Conservation (phyloP, 2,888 invertebrate species). For the Rapana venosa region DNA sequence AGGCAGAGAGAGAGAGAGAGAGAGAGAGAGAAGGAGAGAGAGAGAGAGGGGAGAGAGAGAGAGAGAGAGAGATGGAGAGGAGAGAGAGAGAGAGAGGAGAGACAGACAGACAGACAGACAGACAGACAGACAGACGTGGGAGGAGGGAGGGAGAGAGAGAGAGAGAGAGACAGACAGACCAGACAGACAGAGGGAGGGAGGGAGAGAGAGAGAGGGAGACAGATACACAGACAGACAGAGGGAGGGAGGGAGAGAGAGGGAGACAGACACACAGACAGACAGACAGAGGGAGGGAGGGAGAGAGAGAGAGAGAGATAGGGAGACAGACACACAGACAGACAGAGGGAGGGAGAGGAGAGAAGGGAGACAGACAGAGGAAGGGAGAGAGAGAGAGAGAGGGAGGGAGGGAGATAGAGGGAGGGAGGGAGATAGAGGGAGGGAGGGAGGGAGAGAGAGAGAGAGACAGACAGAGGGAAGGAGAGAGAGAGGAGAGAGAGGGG, state of each 20-base stretch:
- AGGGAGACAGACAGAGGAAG: neutral
- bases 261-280: neutral
- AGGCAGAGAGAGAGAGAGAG: too few species aligned
- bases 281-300: neutral
- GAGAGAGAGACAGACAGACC: neutral
- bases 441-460: neutral
- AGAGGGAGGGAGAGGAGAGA: too few species aligned
- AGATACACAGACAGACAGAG: conserved; percentile 25
- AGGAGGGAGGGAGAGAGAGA: too few species aligned
- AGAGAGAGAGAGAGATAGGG: neutral
- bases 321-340: too few species aligned
- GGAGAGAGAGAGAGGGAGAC: neutral
- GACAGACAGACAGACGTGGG: too few species aligned
- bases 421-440: neutral
- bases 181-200: neutral
- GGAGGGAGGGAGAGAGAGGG: neutral
- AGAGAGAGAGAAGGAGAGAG: too few species aligned
- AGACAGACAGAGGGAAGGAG: neutral
- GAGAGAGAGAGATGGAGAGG: too few species aligned
- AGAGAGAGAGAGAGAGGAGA: too few species aligned
- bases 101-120: too few species aligned
- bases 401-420: neutral
- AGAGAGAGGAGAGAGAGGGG: too few species aligned
- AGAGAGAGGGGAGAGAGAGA: too few species aligned
- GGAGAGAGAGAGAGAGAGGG: neutral